Evolutionary conservation across 2,113 vertebrate genomes (phyloP).

Genomic region (Salminus brasiliensis): DNA sequence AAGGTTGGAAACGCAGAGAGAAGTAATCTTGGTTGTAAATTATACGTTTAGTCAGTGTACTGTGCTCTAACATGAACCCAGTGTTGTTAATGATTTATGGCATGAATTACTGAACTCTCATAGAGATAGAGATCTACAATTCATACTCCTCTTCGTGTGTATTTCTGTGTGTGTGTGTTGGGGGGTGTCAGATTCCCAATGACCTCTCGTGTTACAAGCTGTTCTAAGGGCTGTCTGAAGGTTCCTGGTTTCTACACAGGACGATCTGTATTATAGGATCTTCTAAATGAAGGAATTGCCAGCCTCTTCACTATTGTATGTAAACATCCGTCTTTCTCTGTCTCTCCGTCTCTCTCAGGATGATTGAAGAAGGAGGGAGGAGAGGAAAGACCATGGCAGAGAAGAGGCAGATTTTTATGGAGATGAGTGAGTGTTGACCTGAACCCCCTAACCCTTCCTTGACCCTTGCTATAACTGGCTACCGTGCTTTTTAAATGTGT

Average conservation of each 20-base stretch:
- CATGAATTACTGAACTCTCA: background rate
- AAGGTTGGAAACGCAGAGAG: background rate
- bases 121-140: background rate
- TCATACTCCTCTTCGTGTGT: background rate
- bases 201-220: background rate
- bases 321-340: constrained; percentile 15
- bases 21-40: background rate
- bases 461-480: background rate
- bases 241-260: too few species aligned
- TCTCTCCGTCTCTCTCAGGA: constrained; percentile 70
- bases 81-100: constrained; percentile 18
- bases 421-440: constrained; percentile 86
- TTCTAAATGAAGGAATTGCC: too few species aligned
- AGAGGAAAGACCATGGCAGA: constrained; percentile 83
- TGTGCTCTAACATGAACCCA: background rate
- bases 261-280: too few species aligned
- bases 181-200: background rate
- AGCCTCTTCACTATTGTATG: too few species aligned
- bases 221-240: too few species aligned
- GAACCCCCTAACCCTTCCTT: background rate
- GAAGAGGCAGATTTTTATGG: constrained; percentile 89
- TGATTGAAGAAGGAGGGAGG: constrained; percentile 93
- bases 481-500: background rate
- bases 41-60: background rate
- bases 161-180: background rate